Evolutionary conservation across 1,140 invertebrate species (phyloP), one percentile per base, ranked within the genome.

Genomic region (Drosophila novamexicana): DNA sequence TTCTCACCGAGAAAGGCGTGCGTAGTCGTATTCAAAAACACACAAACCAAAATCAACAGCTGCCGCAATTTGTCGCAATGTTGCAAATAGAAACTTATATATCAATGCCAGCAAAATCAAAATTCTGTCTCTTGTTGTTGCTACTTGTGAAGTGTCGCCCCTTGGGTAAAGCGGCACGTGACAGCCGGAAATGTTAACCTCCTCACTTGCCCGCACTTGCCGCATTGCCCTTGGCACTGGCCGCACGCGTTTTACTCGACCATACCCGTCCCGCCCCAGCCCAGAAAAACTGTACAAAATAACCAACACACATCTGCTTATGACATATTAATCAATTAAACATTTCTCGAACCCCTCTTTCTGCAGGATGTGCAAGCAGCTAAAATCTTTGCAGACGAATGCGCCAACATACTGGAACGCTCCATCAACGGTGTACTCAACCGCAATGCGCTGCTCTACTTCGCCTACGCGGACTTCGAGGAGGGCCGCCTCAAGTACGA

Each of bases 391-490:
- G 97, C 96, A 42, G 98, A 99, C 89, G 98, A 99, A 92, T 97
- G 97, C 45, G 97, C 97, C 9, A 96, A 96, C 22, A 97, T 99
- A 81, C 98, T 98, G 91, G 98, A 99, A 92, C 93, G 98, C 53
- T 97, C 97, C 0, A 97, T 97, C 7, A 96, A 95, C 68, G 95
- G 96, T 0, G 94, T 98, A 2, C 94, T 99, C 47, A 97, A 96
- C 44, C 97, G 97, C 79, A 99, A 98, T 92, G 97, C 98, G 93
- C 93, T 99, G 14, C 93, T 99, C 6, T 98, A 99, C 92, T 99
- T 99, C 93, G 98, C 98, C 0, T 99, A 99, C 92, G 98, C 98
- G 1, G 99, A 99, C 93, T 99, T 99, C 91, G 98, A 99, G 93
- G 99, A 99, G 94, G 97, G 98, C 34, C 93, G 98, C 50, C 95